A percentile compares a stretch with the other conserved stretches of the same genome.
These are phyloP conservation scores for Metridium senile DNA, from an alignment of 92 coral and sea anemone genomes.

Conservation along the genomic window DNA sequence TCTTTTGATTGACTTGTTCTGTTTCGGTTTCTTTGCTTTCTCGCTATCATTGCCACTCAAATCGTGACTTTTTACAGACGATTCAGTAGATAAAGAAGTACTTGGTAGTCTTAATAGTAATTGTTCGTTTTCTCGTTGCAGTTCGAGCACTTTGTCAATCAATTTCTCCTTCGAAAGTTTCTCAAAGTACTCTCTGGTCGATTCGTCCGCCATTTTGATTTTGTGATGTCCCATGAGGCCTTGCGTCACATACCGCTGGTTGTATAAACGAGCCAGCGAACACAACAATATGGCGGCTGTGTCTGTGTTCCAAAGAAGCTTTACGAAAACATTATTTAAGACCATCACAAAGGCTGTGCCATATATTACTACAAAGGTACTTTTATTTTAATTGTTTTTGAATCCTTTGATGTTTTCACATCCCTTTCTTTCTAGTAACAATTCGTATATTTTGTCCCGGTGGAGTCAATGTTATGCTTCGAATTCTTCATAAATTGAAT, in stretches of 20 bases:
- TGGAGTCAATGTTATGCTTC: no score
- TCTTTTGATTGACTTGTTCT: constrained; percentile 26
- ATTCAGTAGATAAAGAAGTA: constrained; percentile 3
- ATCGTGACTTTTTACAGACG: neutral
- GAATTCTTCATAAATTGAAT: no score
- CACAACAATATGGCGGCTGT: constrained; percentile 61
- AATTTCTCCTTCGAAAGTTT: constrained; percentile 65
- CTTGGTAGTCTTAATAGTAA: constrained; percentile 9
- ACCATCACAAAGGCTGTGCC: constrained; percentile 7
- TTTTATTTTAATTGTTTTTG: neutral
- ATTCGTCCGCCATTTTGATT: constrained; percentile 63
- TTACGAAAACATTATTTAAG: constrained; percentile 14
- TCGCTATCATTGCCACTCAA: neutral
- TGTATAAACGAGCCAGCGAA: constrained; percentile 53
- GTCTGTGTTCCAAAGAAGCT: constrained; percentile 6
- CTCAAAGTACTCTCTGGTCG: constrained; percentile 26
- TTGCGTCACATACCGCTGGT: constrained; percentile 52
- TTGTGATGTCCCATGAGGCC: constrained; percentile 30
- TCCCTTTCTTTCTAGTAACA: no score
- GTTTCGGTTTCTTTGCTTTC: constrained; percentile 18
- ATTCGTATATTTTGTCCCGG: no score
- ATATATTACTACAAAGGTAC: constrained; percentile 17
- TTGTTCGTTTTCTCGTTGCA: constrained; percentile 54
- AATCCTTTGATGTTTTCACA: no score
- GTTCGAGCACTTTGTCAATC: constrained; percentile 37